These are phyloP conservation scores for Microtus oregoni DNA, from an alignment of 2,113 vertebrate genomes.

Conservation along the genomic window DNA sequence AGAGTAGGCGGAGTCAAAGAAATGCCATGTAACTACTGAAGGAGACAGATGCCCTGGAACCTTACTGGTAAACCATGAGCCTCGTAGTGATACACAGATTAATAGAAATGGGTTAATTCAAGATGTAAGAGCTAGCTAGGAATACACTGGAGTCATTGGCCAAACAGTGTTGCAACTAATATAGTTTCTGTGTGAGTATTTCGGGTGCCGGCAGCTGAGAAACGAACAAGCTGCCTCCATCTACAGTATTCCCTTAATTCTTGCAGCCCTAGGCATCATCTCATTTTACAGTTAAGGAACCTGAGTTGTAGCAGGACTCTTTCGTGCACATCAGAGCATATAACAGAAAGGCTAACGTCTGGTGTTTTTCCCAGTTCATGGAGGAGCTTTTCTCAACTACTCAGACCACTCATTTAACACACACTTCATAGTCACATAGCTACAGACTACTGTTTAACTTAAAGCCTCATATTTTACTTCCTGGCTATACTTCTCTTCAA, in stretches of 20 bases:
- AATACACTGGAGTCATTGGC: too few relatives aligned
- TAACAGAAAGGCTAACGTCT: neutral
- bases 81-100: too few relatives aligned
- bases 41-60: too few relatives aligned
- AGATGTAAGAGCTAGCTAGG: too few relatives aligned
- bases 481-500: neutral
- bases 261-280: neutral
- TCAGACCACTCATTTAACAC: neutral
- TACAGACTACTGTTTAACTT: neutral
- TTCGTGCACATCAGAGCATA: neutral
- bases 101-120: too few relatives aligned
- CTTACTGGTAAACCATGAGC: too few relatives aligned
- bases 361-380: neutral
- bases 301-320: neutral
- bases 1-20: too few relatives aligned
- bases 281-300: neutral
- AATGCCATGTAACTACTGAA: too few relatives aligned
- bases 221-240: too few relatives aligned
- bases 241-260: neutral
- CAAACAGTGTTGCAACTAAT: too few relatives aligned
- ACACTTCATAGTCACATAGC: neutral
- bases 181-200: too few relatives aligned
- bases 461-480: neutral
- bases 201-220: too few relatives aligned
- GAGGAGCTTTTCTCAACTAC: neutral